Base-by-base conservation (phyloP, 2,797 vertebrate genomes). In the Sebastes baramenuke region DNA sequence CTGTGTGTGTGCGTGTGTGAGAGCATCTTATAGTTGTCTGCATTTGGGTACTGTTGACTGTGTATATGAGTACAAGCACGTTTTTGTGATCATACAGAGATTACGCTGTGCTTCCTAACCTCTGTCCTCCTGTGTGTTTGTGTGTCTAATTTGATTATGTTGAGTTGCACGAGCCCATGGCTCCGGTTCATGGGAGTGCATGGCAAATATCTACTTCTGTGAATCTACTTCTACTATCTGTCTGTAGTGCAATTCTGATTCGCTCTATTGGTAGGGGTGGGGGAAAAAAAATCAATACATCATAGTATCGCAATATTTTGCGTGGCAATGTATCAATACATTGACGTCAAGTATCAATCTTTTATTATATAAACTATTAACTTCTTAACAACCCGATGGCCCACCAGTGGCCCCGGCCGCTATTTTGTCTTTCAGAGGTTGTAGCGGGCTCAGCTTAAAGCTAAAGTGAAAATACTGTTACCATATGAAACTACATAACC, bases 71-170 rank as follows among this genome's bases (percentile, higher is more conserved):
- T 75, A 32, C n/a, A 54, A 79, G 56, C 36, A 52, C 52, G 32
- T 75, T 73, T 52, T 72, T 72, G 61, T 52, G 64, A 81, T 83
- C 52, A 77, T 76, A 67, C 34, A 20, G 59, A 77, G 46, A 75
- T 81, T 67, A 74, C 13, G 34, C 32, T 67, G 54, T 67, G 56
- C 38, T 75, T 79, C 27, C 56, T 2, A 68, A 24, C 38, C 36
- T 76, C 61, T 75, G 46, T 67, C 67, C 24, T 56, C 18, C 18
- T 49, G 54, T 71, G 27, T 77, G 61, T 75, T 69, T 71, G 46
- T 74, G 66, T 76, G 64, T 76, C 42, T 68, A 72, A 78, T 87
- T 70, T 77, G 32, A 81, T 89, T 77, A 62, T 25, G 61, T n/a
- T 13, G 74, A 36, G 24, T 36, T 68, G 42, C 58, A 77, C 18